These are phyloP conservation scores for Phalacrocorax brasilianus DNA, from an alignment of 2,113 vertebrate genomes.

Conservation along the genomic window DNA sequence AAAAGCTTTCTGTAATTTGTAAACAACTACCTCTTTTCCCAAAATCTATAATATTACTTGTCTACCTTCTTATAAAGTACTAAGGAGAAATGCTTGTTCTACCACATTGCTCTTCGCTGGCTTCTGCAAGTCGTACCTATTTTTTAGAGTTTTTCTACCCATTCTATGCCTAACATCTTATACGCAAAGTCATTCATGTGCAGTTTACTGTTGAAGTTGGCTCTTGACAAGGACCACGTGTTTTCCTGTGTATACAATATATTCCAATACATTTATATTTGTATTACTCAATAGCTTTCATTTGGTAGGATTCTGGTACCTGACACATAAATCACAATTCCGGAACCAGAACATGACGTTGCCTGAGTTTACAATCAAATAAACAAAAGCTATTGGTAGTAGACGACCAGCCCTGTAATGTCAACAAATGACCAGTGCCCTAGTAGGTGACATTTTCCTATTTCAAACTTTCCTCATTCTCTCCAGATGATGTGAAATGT, in stretches of 20 bases:
- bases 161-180: background rate
- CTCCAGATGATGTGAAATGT: background rate
- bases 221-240: background rate
- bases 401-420: rapidly evolving
- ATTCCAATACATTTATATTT: background rate
- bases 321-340: background rate
- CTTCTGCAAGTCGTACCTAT: background rate
- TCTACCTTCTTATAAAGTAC: background rate
- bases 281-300: background rate
- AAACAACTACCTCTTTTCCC: background rate
- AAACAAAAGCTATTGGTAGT: background rate
- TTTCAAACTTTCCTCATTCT: background rate
- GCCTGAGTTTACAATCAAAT: background rate
- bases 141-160: background rate
- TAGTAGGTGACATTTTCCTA: background rate
- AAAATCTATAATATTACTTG: background rate
- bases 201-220: background rate
- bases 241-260: background rate
- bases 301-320: background rate
- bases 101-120: background rate
- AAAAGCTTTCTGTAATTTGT: background rate
- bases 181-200: background rate
- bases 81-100: background rate
- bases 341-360: background rate
- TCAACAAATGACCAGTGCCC: background rate